Evolutionary conservation across 2,797 vertebrate genomes (phyloP).

Genomic region (Danio jaintianensis): DNA sequence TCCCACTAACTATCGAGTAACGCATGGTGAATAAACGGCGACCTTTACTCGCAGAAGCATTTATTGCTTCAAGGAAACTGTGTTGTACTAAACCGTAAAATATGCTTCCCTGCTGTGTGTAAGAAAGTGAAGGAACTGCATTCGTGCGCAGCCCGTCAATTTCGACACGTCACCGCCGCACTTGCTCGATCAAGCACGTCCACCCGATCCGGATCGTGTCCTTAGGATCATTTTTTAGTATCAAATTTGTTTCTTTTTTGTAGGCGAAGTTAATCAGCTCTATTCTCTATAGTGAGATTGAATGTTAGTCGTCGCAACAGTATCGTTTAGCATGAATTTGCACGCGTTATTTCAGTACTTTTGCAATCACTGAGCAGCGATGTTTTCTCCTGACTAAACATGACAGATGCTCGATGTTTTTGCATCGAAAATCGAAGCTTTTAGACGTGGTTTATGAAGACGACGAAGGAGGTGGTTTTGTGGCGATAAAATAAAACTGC

Average conservation of each 20-base stretch:
- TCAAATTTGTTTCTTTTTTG: neutral
- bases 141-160: constrained; percentile 27
- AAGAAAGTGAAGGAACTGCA: constrained; percentile 14
- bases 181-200: constrained; percentile 15
- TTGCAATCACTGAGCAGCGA: neutral
- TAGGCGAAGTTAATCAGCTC: neutral
- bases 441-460: neutral
- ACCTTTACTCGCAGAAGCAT: constrained; percentile 21
- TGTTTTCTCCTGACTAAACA: neutral
- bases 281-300: neutral
- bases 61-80: neutral
- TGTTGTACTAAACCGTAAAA: neutral
- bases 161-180: constrained; percentile 13
- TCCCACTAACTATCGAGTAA: constrained; percentile 27
- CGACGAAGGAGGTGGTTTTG: neutral
- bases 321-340: neutral
- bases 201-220: neutral
- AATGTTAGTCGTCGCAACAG: neutral
- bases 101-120: too few species aligned
- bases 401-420: neutral
- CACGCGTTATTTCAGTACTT: neutral
- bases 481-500: neutral
- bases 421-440: neutral
- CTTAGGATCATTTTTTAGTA: neutral
- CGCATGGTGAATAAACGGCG: neutral